phyloP scores from a whole-genome alignment of 2,113 vertebrate species.

The Phylloscopus trochiloides region DNA sequence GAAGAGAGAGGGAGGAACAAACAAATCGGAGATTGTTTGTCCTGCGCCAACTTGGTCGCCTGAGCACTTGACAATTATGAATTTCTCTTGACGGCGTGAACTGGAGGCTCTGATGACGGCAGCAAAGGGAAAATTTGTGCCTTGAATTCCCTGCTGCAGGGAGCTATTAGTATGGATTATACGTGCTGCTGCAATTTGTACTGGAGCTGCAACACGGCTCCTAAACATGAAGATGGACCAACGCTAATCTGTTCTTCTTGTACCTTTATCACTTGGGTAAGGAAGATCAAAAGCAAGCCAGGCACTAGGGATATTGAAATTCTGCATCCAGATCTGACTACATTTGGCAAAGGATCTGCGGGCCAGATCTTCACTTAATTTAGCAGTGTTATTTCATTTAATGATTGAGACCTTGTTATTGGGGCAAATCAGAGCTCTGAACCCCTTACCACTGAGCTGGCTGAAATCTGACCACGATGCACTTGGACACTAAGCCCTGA shows the following conservation, averaged over 20 bases:
- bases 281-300: slow-evolving; percentile 20
- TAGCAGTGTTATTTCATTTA: background rate
- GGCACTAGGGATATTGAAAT: slow-evolving; percentile 14
- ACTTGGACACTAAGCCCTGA: background rate
- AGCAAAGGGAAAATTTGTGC: background rate
- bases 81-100: background rate
- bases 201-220: background rate
- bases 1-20: slow-evolving; percentile 12
- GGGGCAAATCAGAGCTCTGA: background rate
- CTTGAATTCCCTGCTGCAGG: background rate
- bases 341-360: slow-evolving; percentile 2
- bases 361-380: background rate
- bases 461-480: background rate
- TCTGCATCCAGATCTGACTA: background rate
- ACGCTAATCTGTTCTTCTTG: background rate
- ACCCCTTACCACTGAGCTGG: background rate
- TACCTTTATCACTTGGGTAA: background rate
- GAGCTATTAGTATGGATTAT: background rate
- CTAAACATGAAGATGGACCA: background rate
- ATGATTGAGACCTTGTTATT: background rate
- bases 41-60: background rate
- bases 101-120: background rate
- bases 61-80: background rate
- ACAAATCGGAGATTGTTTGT: slow-evolving; percentile 14
- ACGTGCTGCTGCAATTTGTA: background rate